Evolutionary conservation across 1,140 invertebrate species (phyloP).

Genomic region (Drosophila fuyamai): DNA sequence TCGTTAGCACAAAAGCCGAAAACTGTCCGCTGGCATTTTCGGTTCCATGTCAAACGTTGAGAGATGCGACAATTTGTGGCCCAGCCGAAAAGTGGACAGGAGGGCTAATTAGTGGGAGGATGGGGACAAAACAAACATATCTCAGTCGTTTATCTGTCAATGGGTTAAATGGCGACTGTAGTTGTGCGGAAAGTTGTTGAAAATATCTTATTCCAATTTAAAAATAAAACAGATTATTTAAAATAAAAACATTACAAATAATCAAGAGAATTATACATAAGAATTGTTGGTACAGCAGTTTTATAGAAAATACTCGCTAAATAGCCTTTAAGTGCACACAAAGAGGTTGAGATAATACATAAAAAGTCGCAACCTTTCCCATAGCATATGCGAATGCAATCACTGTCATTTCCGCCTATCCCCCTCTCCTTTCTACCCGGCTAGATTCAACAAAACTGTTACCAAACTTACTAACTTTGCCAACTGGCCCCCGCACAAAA

Average conservation of each 20-base stretch:
- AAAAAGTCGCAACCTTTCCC: neutral
- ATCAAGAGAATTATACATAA: too few relatives aligned
- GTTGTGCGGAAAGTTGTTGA: slow-evolving; percentile 6
- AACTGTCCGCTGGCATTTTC: slow-evolving; percentile 54
- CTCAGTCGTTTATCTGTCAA: slow-evolving; percentile 40
- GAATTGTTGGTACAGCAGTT: too few relatives aligned
- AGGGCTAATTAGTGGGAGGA: slow-evolving; percentile 66
- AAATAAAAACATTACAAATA: too few relatives aligned
- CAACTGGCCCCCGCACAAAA: slow-evolving; percentile 59
- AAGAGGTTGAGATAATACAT: neutral
- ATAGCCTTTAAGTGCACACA: too few relatives aligned
- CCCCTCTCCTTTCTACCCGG: neutral
- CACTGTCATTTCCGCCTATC: neutral
- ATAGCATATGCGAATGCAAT: slow-evolving; percentile 20
- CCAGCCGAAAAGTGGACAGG: slow-evolving; percentile 31
- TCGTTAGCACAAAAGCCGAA: slow-evolving; percentile 72
- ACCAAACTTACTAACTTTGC: slow-evolving; percentile 62
- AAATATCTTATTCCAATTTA: too few relatives aligned
- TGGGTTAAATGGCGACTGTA: slow-evolving; percentile 48
- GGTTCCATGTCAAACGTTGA: slow-evolving; percentile 68
- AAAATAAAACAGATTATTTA: too few relatives aligned
- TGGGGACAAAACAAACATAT: neutral
- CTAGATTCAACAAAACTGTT: slow-evolving; percentile 28
- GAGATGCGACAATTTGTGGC: slow-evolving; percentile 73
- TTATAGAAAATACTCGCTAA: too few relatives aligned